Evolutionary conservation across 2,888 invertebrate species (phyloP).

Genomic region (Epistrophe eligans): DNA sequence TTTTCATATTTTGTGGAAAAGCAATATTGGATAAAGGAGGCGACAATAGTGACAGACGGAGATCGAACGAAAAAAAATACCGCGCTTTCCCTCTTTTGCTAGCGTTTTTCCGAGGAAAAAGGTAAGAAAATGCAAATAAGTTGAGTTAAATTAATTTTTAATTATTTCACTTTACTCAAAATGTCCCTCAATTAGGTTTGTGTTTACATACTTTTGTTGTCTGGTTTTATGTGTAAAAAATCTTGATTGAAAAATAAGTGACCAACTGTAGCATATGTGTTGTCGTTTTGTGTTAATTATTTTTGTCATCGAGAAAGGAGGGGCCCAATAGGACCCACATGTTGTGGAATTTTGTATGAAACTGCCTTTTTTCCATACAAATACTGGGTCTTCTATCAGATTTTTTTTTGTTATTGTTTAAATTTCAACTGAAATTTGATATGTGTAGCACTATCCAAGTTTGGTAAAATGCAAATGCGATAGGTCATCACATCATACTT

Average conservation of each 20-base stretch:
- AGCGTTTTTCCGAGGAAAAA: constrained; percentile 47
- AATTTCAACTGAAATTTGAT: constrained; percentile 48
- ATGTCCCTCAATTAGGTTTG: neutral
- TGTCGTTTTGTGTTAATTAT: neutral
- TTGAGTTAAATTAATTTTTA: constrained; percentile 42
- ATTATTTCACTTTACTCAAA: neutral
- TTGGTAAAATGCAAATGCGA: constrained; percentile 18
- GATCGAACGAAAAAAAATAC: constrained; percentile 43
- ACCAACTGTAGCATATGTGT: constrained; percentile 66
- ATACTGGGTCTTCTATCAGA: neutral
- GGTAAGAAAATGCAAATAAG: constrained; percentile 59
- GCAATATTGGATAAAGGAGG: constrained; percentile 26
- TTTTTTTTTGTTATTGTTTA: neutral
- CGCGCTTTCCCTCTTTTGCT: constrained; percentile 69
- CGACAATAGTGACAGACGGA: neutral
- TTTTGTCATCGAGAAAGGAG: constrained; percentile 27
- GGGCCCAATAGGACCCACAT: constrained; percentile 40
- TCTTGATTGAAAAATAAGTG: constrained; percentile 1
- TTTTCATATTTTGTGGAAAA: neutral
- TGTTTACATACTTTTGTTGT: neutral
- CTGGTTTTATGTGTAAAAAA: neutral
- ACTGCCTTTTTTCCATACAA: neutral
- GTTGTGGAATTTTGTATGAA: constrained; percentile 21
- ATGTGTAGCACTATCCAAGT: neutral
- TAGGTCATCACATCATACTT: neutral